Base-by-base conservation (phyloP, 2,113 vertebrate species). In the Oryzias woworae region DNA sequence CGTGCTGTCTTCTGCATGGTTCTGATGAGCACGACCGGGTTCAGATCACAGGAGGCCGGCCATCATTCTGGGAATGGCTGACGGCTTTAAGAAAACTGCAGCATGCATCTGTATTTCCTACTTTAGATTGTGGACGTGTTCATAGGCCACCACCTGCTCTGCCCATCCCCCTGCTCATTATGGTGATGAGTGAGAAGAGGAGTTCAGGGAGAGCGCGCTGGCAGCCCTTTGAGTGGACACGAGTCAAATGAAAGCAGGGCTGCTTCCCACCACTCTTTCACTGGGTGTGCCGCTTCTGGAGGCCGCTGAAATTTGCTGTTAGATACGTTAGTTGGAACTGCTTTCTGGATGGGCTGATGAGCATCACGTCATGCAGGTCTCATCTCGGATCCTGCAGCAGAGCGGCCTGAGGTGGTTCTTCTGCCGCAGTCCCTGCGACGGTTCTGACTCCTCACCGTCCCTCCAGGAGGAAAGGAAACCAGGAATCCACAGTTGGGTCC, bases 101-200 rank as follows among this genome's bases (percentile, higher is more conserved):
- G 64, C 22, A 56, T 20, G 48, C 49, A 66, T 82, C 70, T 64
- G 78, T 60, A 74, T 74, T 68, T 82, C 80, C 77, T 59, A 63
- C 53, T 84, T 78, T 74, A 78, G 76, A 53, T 69, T 65, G 69
- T 77, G 23, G 69, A 84, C 72, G 71, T 66, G 83, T 83, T 81
- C 66, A 69, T 80, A 72, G 81, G 71, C 75, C 73, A 80, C 74
- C 87, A 89, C 86, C 87, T 89, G 89, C 86, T 89, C 69, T 51
- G 71, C 84, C 83, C 80, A 67, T 86, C 82, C 81, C 85, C 85
- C 82, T 55, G 46, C 79, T 87, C 82, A 85, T 90, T 87, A 87
- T 73, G 23, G 71, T 80, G 87, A 84, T 82, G 85, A 88, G 83
- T 90, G 89, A 88, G 69, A 67, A 80, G 81, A 77, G 61, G 76